Conservation (phyloP, 2,113 vertebrate species). For the Calyptomena viridis region DNA sequence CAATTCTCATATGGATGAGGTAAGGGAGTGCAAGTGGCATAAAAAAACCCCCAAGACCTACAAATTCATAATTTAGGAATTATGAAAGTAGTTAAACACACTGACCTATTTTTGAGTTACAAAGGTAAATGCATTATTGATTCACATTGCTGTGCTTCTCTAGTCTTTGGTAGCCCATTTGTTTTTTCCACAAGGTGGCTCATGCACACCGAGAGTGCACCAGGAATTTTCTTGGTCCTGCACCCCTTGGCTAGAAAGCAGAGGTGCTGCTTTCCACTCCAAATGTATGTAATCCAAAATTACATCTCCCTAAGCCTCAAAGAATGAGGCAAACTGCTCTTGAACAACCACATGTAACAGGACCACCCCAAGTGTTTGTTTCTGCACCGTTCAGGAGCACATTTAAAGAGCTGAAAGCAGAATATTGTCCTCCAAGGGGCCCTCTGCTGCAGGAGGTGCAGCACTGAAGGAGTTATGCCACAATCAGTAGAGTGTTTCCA, state of each 20-base stretch:
- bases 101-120: not conserved
- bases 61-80: not conserved
- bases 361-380: not conserved
- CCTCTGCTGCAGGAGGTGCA: not conserved
- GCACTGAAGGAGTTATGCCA: not conserved
- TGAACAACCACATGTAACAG: accelerated
- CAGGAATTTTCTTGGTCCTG: not conserved
- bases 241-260: not conserved
- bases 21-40: not conserved
- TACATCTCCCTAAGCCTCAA: not conserved
- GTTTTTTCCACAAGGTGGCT: slow-evolving; percentile 6
- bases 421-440: not conserved
- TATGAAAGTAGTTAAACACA: not conserved
- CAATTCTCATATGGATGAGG: not conserved
- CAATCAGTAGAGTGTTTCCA: not conserved
- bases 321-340: not conserved
- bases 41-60: not conserved
- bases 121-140: not conserved
- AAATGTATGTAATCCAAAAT: not conserved
- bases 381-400: not conserved
- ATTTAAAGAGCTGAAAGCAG: not conserved
- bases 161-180: not conserved
- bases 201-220: not conserved
- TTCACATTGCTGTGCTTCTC: not conserved
- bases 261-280: not conserved